Evolutionary conservation across 2,888 invertebrate species (phyloP), one percentile per base, ranked within the genome.

Genomic region (Tetropium fuscum): DNA sequence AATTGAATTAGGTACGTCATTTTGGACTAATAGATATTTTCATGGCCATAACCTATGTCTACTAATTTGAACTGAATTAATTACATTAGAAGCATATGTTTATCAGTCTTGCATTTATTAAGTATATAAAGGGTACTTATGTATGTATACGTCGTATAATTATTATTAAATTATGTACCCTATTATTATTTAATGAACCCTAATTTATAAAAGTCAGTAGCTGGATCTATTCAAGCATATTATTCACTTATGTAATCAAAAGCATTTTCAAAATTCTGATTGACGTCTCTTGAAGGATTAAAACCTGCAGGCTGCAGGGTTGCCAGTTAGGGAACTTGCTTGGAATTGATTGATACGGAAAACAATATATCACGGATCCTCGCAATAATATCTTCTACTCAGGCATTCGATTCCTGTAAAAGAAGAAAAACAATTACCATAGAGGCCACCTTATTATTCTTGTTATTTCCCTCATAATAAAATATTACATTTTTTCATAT

Each of bases 331-430:
- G 81, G 81, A 81, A 68, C 74, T 78, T 63, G 78, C 78, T 67
- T 81, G 83, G 83, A 87, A 87, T 83, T 88, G 87, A 83, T 86
- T 86, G 82, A 86, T 87, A 90, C 90, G 85, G 89, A 88, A 82
- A 89, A 86, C 85, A 90, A 86, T 86, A 89, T 87, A 86, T 88
- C 87, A 85, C 90, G 89, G 87, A 90, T 90, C 87, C 88, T 90
- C 88, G 89, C 89, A 89, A 90, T 89, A 87, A 91, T 90, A 90
- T 90, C 90, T 88, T 90, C 90, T 87, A 91, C 91, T 91, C 92
- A 92, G 91, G 92, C 92, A 86, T 92, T 92, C 84, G 92, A 92
- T 85, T 92, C 92, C 90, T 90, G 84, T 74, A 85, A 86, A 82
- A 82, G 22, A 62, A 41, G 54, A 34, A 62, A 44, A 30, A 34